Evolutionary conservation across 2,888 invertebrate genomes (phyloP).

Genomic region (Netelia fuscicornis): DNA sequence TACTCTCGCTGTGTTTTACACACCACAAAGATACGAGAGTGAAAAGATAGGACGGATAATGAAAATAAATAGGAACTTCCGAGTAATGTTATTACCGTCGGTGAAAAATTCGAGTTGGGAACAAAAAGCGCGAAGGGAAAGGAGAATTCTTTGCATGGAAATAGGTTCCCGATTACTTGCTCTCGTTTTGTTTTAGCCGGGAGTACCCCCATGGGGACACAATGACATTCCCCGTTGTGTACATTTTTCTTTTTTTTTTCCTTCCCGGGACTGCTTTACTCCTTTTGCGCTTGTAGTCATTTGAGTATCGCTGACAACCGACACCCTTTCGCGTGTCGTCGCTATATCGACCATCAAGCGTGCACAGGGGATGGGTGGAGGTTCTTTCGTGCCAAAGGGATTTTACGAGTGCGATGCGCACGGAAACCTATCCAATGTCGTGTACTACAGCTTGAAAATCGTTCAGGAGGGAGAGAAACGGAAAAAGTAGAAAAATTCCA

Average conservation of each 20-base stretch:
- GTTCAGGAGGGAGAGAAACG: not conserved
- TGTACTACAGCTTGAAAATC: not conserved
- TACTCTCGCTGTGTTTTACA: not conserved
- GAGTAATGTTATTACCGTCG: no score
- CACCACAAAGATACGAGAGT: slow-evolving; percentile 7
- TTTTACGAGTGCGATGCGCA: slow-evolving; percentile 1
- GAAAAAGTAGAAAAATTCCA: slow-evolving; percentile 6
- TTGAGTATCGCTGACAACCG: slow-evolving; percentile 13
- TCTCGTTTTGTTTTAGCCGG: not conserved
- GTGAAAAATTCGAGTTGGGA: no score
- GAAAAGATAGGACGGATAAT: not conserved
- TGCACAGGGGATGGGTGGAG: not conserved
- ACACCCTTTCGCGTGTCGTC: slow-evolving; percentile 18
- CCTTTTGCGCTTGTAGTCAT: slow-evolving; percentile 2
- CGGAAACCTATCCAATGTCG: not conserved
- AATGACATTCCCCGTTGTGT: not conserved
- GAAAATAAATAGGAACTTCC: not conserved
- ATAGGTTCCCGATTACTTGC: not conserved
- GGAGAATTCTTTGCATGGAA: not conserved
- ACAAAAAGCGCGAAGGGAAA: no score
- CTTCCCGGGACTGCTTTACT: not conserved
- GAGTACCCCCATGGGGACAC: not conserved
- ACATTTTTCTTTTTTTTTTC: not conserved
- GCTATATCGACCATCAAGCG: slow-evolving; percentile 12
- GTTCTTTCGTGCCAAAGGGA: slow-evolving; percentile 4